Evolutionary conservation across 2,113 vertebrate species (phyloP).

Genomic region (Gobiocypris rarus): DNA sequence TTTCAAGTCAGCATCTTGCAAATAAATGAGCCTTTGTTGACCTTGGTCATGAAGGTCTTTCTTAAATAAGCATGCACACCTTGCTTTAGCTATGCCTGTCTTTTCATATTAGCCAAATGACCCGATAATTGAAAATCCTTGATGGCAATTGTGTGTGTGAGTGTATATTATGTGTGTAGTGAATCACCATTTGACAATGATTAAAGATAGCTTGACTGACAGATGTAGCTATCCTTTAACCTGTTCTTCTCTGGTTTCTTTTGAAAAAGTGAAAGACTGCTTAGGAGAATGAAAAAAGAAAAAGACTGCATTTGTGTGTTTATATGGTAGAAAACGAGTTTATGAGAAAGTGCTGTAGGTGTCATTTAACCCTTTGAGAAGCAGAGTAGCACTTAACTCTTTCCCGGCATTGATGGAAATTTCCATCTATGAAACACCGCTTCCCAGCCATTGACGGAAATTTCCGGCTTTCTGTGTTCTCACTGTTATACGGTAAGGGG

Average conservation of each 20-base stretch:
- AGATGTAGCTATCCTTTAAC: conserved; percentile 8
- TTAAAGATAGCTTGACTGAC: conserved; percentile 25
- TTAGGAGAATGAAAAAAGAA: background rate
- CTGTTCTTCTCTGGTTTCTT: background rate
- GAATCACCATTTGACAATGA: background rate
- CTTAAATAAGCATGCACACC: conserved; percentile 29
- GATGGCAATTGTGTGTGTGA: conserved; percentile 26
- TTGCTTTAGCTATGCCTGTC: conserved; percentile 27
- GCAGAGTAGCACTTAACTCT: too few relatives aligned
- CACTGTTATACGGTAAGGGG: too few relatives aligned
- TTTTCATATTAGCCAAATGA: conserved; percentile 9
- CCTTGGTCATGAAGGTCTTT: conserved; percentile 28
- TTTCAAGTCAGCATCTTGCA: conserved; percentile 46
- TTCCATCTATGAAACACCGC: too few relatives aligned
- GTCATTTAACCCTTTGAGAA: too few relatives aligned
- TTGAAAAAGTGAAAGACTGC: background rate
- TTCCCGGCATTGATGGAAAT: too few relatives aligned
- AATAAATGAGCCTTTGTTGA: conserved; percentile 24
- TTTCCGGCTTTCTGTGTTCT: too few relatives aligned
- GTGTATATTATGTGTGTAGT: background rate
- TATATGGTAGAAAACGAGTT: too few relatives aligned
- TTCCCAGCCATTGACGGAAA: too few relatives aligned
- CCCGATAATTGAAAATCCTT: conserved; percentile 25
- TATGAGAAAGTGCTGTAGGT: too few relatives aligned
- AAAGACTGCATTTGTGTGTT: too few relatives aligned